Evolutionary conservation across 2,888 invertebrate genomes (phyloP).

Genomic region (Chymomyza fuscimana): DNA sequence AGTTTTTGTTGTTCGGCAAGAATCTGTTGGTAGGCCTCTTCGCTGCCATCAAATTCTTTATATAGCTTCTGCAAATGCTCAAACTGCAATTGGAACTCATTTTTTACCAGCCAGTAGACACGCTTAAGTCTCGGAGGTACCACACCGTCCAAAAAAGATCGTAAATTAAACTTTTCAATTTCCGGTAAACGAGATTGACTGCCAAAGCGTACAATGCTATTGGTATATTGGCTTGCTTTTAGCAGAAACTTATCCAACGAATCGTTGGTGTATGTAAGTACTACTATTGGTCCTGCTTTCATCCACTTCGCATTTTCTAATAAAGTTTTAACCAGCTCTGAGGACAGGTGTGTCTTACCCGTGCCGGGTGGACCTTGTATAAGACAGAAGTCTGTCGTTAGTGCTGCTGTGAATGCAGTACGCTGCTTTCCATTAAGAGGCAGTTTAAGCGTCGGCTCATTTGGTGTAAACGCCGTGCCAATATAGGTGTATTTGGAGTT

Average conservation of each 20-base stretch:
- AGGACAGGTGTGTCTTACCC: conserved; percentile 90
- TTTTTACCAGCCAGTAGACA: conserved; percentile 66
- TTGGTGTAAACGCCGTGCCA: conserved; percentile 53
- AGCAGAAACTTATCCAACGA: conserved; percentile 92
- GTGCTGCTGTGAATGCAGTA: conserved; percentile 84
- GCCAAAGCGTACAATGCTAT: conserved; percentile 85
- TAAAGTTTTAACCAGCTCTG: conserved; percentile 86
- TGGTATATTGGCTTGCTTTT: conserved; percentile 83
- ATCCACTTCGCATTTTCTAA: conserved; percentile 82
- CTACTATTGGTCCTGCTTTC: conserved; percentile 82
- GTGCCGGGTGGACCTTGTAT: conserved; percentile 95
- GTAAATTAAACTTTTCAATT: conserved; percentile 81
- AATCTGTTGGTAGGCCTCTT: conserved; percentile 66
- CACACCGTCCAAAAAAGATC: conserved; percentile 33
- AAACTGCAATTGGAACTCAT: conserved; percentile 72
- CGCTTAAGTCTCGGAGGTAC: conserved; percentile 65
- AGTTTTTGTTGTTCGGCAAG: conserved; percentile 61
- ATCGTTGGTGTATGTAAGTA: conserved; percentile 92
- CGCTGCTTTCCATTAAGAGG: conserved; percentile 85
- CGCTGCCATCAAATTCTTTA: conserved; percentile 74
- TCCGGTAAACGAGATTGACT: conserved; percentile 84
- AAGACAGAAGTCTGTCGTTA: conserved; percentile 86
- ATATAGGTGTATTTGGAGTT: conserved; percentile 51
- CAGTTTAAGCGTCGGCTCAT: conserved; percentile 77
- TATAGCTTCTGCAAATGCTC: conserved; percentile 67